These are phyloP conservation scores for Hephaestus fuliginosus DNA, from an alignment of 2,797 vertebrate genomes.

Conservation along the genomic window DNA sequence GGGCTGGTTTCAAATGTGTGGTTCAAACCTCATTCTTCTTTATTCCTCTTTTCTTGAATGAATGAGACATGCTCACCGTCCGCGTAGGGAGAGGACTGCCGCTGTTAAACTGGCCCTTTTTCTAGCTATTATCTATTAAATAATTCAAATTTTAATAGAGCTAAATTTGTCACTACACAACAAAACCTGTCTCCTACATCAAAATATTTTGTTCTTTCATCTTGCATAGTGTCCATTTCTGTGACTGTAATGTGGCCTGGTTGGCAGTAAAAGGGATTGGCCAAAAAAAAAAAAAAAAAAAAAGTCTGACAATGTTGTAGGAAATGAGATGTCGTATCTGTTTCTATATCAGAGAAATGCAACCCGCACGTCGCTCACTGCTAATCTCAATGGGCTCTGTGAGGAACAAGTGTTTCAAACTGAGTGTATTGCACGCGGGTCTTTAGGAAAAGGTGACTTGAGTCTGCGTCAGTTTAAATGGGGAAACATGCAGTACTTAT, in stretches of 20 bases:
- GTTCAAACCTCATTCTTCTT: constrained; percentile 8
- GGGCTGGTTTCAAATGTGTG: constrained; percentile 48
- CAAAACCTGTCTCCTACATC: constrained; percentile 6
- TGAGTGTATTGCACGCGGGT: constrained; percentile 39
- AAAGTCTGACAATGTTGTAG: not conserved
- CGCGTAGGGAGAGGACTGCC: not conserved
- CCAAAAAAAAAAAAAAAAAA: not conserved
- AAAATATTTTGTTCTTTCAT: constrained; percentile 31
- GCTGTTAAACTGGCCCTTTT: not conserved
- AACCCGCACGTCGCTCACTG: constrained; percentile 1
- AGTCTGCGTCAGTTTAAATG: constrained; percentile 22
- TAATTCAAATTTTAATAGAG: constrained; percentile 34
- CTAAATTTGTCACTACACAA: constrained; percentile 45
- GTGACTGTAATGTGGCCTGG: constrained; percentile 23
- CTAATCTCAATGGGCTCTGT: constrained; percentile 43
- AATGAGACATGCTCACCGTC: constrained; percentile 21
- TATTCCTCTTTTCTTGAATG: not conserved
- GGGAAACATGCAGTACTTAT: constrained; percentile 7
- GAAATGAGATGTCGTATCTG: constrained; percentile 21
- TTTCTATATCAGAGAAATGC: constrained; percentile 19
- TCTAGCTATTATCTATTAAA: constrained; percentile 41
- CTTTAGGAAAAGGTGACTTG: constrained; percentile 14
- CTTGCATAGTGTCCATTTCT: constrained; percentile 72
- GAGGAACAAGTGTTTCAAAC: constrained; percentile 45
- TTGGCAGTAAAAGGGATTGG: constrained; percentile 17